Evolutionary conservation across 2,113 vertebrate genomes (phyloP), one percentile per base, ranked within the genome.

Genomic region (Apodemus speciosus): DNA sequence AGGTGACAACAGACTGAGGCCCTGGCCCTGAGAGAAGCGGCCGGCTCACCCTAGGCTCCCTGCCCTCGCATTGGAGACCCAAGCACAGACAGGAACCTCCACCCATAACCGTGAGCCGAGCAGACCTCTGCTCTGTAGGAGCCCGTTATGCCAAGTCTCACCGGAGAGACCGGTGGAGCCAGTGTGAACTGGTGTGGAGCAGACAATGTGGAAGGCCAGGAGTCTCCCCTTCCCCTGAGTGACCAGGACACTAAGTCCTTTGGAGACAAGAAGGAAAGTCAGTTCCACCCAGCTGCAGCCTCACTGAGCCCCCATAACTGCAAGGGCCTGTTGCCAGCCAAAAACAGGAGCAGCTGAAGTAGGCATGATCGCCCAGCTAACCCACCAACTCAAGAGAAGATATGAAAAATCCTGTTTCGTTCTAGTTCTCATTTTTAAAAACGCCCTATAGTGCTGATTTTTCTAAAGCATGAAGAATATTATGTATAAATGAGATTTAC

Each of bases 251-350:
- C 9, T 7, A 14, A 60, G 46, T n/a, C 25, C 64, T 72, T 49
- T 0, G 2, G 23, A 21, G 3, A 35, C 0, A 0, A 0, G 49
- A 30, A 66, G 30, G 9, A 51, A 69, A 35, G 32, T 35, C 15
- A 21, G 1, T 40, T 9, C 3, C 7, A 2, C 14, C 64, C 23
- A 14, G 66, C 38, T n/a, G n/a, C 27, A 4, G 43, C 60, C 15
- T 25, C 9, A 11, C 38, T 15, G 13, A 75, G 23, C 56, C 87
- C 30, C 73, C 58, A 25, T 32, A 13, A 20, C 7, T 14, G 7
- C 15, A 4, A 4, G 1, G 0, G n/a, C 8, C 56, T 14, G 3
- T 56, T 9, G 14, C 56, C 38, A 56, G 46, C 72, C 30, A n/a
- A 14, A 68, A 20, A 20, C 2, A 1, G n/a, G 40, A 49, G 18